A percentile compares a stretch with the other conserved stretches of the same genome.
phyloP scores from a whole-genome alignment of 2,888 invertebrate species.

The Aspidiotus destructor region DNA sequence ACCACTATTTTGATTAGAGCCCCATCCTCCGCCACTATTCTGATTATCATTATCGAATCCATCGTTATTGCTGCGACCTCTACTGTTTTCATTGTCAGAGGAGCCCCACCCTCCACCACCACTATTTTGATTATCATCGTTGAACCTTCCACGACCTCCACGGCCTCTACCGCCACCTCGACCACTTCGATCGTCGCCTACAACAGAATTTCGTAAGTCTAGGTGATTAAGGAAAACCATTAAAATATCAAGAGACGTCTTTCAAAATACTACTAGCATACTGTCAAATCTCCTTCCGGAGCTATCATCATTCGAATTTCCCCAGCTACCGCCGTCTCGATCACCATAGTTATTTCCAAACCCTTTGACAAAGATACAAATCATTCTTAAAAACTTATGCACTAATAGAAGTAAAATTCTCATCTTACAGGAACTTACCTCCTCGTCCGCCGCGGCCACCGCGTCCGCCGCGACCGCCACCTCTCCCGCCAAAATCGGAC shows the following conservation, averaged over 20 bases:
- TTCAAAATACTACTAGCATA: too few relatives aligned
- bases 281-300: not conserved
- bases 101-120: constrained; percentile 27
- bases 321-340: not conserved
- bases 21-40: not conserved
- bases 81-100: constrained; percentile 22
- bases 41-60: not conserved
- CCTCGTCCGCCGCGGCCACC: constrained; percentile 39
- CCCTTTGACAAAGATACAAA: too few relatives aligned
- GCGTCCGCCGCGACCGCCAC: constrained; percentile 13
- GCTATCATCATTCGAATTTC: not conserved
- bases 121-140: constrained; percentile 1
- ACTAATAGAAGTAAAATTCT: not conserved
- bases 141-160: not conserved
- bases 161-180: not conserved
- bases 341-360: not conserved
- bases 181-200: not conserved
- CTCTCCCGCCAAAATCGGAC: constrained; percentile 16
- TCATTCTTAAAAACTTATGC: not conserved
- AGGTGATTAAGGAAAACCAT: too few relatives aligned
- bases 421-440: constrained; percentile 8
- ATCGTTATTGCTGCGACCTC: not conserved
- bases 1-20: constrained; percentile 1
- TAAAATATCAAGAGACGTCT: too few relatives aligned
- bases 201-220: too few relatives aligned